Percentiles rank a stretch among this genome's conserved stretches.
Conservation (phyloP, 2,797 vertebrate genomes). For the Chaenodraco wilsoni region DNA sequence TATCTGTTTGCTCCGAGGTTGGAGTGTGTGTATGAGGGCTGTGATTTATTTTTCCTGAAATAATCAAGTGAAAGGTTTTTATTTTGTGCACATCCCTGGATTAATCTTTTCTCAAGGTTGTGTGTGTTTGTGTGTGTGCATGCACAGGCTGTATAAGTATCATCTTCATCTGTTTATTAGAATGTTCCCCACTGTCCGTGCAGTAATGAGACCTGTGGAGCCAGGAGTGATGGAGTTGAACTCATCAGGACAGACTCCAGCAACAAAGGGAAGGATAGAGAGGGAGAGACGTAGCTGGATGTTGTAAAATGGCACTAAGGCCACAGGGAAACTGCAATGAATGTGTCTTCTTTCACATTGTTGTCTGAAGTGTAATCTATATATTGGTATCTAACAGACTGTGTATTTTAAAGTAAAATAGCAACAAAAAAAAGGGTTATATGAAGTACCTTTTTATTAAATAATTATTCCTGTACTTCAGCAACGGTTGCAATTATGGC, state of each 20-base stretch:
- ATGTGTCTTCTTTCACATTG: background rate
- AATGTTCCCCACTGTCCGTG: slow-evolving; percentile 59
- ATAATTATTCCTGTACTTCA: slow-evolving; percentile 19
- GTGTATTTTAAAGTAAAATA: slow-evolving; percentile 3
- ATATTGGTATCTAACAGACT: background rate
- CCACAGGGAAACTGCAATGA: background rate
- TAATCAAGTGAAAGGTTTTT: slow-evolving; percentile 75
- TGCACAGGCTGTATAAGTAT: slow-evolving; percentile 38
- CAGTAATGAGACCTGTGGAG: slow-evolving; percentile 77
- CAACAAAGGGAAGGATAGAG: slow-evolving; percentile 9
- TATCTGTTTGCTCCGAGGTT: slow-evolving; percentile 36
- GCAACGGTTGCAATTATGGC: slow-evolving; percentile 26
- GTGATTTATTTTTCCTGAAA: slow-evolving; percentile 75
- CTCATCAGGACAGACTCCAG: slow-evolving; percentile 54
- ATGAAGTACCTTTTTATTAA: slow-evolving; percentile 12
- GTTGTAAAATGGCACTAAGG: background rate
- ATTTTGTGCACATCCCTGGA: slow-evolving; percentile 61
- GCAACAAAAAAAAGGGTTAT: slow-evolving; percentile 22
- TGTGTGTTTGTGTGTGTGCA: slow-evolving; percentile 14
- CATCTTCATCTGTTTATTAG: slow-evolving; percentile 76
- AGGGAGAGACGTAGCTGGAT: background rate
- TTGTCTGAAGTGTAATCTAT: slow-evolving; percentile 3
- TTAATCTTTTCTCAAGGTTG: slow-evolving; percentile 74
- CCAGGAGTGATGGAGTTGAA: slow-evolving; percentile 69
- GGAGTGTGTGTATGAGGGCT: slow-evolving; percentile 49